Conservation (phyloP, 2,113 vertebrate genomes). For the Piprites chloris region DNA sequence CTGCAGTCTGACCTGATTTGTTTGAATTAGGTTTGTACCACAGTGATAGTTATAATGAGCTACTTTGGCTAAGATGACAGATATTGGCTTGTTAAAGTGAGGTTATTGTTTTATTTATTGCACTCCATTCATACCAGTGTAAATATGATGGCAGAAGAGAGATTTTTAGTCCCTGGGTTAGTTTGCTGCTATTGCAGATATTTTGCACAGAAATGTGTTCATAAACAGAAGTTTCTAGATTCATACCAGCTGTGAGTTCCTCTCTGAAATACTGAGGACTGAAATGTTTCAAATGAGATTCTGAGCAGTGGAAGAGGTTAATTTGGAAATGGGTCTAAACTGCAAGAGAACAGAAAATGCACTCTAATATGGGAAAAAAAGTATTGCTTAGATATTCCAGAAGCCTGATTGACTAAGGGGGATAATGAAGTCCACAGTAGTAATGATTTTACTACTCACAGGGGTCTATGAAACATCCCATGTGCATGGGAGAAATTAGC, state of each 20-base stretch:
- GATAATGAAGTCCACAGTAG: background rate
- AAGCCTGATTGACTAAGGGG: background rate
- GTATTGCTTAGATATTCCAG: background rate
- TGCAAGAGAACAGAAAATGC: background rate
- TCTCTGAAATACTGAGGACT: background rate
- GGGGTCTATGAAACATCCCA: background rate
- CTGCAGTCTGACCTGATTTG: background rate
- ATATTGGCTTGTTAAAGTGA: background rate
- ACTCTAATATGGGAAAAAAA: background rate
- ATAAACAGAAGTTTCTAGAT: background rate
- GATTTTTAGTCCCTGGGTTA: background rate
- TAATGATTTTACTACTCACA: background rate
- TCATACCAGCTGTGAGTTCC: background rate
- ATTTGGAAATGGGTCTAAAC: background rate
- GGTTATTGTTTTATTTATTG: background rate
- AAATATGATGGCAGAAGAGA: background rate
- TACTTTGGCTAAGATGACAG: background rate
- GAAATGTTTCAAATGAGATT: background rate
- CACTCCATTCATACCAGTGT: background rate
- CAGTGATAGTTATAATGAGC: background rate
- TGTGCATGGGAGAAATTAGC: background rate
- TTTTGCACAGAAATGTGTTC: background rate
- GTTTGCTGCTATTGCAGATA: background rate
- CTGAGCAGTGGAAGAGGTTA: background rate
- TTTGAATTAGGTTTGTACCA: background rate